phyloP scores from a whole-genome alignment of 1,140 invertebrate species.

The Euschistus heros region DNA sequence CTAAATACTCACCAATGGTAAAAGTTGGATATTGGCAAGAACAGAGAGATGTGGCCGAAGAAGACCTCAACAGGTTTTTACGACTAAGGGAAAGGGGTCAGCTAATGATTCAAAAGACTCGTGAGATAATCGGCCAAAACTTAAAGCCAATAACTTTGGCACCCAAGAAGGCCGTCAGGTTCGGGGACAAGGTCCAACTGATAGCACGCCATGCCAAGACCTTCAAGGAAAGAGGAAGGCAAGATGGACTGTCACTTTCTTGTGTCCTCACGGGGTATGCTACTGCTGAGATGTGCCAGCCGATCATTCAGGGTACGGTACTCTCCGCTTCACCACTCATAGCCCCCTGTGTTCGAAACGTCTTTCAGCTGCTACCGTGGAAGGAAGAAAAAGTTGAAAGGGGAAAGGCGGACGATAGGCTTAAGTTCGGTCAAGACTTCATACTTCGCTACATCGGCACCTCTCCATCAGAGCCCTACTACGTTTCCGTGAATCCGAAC shows the following conservation, averaged over 20 bases:
- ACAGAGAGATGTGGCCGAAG: not conserved
- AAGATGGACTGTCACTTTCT: not conserved
- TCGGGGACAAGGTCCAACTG: constrained; percentile 2
- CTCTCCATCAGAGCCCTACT: not conserved
- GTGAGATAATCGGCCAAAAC: not conserved
- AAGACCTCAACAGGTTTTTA: not conserved
- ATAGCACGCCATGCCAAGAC: not conserved
- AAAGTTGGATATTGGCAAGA: constrained; percentile 5
- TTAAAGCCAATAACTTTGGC: not conserved
- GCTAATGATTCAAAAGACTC: constrained; percentile 3
- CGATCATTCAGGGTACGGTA: not conserved
- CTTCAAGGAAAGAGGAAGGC: not conserved
- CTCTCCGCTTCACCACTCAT: not conserved
- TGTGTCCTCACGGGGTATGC: not conserved
- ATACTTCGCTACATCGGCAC: not conserved
- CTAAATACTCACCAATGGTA: not conserved
- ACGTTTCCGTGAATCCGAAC: not conserved
- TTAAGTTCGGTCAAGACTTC: not conserved
- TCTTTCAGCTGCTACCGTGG: not conserved
- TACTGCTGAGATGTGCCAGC: not conserved
- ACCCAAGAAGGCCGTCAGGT: not conserved
- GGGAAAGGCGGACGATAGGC: not conserved
- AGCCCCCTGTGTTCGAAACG: not conserved
- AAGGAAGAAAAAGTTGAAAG: not conserved
- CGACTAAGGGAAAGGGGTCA: not conserved